Conservation (phyloP, 2,113 vertebrate species). For the Chaenogobius annularis region DNA sequence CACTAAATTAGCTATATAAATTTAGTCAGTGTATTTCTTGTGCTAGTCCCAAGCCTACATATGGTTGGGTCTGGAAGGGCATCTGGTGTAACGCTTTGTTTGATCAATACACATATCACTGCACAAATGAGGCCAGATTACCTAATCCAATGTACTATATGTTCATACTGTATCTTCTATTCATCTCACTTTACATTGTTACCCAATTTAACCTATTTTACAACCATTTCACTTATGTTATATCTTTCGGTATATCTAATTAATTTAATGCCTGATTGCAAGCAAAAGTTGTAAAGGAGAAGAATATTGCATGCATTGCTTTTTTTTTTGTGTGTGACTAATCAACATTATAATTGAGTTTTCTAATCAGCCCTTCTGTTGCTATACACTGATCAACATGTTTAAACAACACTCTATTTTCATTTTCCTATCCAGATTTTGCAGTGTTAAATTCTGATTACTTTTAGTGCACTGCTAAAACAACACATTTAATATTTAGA, state of each 20-base stretch:
- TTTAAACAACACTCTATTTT: neutral
- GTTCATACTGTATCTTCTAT: too few relatives aligned
- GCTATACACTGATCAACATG: constrained; percentile 3
- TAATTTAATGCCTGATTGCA: neutral
- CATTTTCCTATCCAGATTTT: neutral
- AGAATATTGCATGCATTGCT: neutral
- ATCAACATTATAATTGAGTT: constrained; percentile 1
- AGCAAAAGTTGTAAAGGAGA: neutral
- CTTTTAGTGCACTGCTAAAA: neutral
- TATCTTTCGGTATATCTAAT: too few relatives aligned
- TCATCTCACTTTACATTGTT: too few relatives aligned
- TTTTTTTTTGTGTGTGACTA: neutral
- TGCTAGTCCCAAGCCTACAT: neutral
- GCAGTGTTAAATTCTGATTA: neutral
- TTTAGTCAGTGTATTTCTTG: neutral
- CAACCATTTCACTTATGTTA: neutral
- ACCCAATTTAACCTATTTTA: neutral
- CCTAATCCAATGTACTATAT: too few relatives aligned
- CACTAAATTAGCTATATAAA: neutral
- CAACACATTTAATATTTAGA: neutral
- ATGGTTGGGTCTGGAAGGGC: neutral
- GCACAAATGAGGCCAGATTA: too few relatives aligned
- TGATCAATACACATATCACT: too few relatives aligned
- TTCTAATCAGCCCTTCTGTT: constrained; percentile 2
- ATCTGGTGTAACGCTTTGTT: neutral